Conservation (phyloP, 2,888 invertebrate species). For the Griposia aprilina region DNA sequence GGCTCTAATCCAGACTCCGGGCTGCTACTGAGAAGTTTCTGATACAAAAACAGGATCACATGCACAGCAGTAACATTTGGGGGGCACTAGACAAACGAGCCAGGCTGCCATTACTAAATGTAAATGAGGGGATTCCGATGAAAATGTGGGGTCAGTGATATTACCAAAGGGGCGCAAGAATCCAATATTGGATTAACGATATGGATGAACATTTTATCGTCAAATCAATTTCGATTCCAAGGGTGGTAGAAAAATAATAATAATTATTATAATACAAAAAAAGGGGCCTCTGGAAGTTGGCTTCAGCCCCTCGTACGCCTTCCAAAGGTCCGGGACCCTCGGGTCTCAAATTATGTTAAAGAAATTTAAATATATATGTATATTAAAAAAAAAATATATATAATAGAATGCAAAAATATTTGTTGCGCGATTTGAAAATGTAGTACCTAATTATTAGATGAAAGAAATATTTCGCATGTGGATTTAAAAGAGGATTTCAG, state of each 20-base stretch:
- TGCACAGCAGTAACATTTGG: not conserved
- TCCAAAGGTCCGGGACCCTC: too few relatives aligned
- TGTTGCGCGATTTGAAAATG: conserved; percentile 35
- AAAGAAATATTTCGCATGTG: conserved; percentile 26
- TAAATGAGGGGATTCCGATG: conserved; percentile 76
- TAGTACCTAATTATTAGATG: conserved; percentile 55
- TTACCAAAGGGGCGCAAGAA: conserved; percentile 65
- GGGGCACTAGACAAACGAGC: not conserved
- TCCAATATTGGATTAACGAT: conserved; percentile 71
- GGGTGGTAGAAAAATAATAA: conserved; percentile 49
- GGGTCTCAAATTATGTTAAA: too few relatives aligned
- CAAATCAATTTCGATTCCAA: conserved; percentile 64
- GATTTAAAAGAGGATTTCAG: conserved; percentile 3
- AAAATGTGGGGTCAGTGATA: conserved; percentile 72
- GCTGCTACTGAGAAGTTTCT: not conserved
- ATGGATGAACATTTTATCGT: conserved; percentile 63
- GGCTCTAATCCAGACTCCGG: not conserved
- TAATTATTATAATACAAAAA: too few relatives aligned
- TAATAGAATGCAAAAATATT: conserved; percentile 46
- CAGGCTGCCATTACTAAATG: conserved; percentile 67
- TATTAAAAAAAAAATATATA: too few relatives aligned
- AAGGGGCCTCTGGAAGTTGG: too few relatives aligned
- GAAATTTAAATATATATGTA: too few relatives aligned
- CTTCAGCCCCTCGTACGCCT: too few relatives aligned
- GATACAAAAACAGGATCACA: not conserved